Percentiles rank a stretch among this genome's conserved stretches.
Conservation (phyloP, 1,140 invertebrate genomes). For the Gryon sp. region DNA sequence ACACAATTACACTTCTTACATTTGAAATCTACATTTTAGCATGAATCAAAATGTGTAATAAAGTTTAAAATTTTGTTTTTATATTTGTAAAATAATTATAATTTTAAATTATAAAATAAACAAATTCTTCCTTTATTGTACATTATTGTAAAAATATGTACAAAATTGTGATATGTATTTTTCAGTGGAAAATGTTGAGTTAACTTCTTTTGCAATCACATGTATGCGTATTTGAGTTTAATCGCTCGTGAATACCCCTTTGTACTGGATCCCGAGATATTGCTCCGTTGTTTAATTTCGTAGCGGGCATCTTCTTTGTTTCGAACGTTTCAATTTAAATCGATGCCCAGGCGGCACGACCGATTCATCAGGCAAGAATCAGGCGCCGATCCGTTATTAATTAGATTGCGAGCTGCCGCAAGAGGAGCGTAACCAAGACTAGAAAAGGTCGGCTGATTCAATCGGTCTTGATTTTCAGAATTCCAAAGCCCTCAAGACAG, state of each 20-base stretch:
- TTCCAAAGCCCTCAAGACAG: constrained; percentile 45
- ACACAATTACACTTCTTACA: no score
- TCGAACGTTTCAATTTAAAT: constrained; percentile 75
- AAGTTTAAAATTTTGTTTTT: no score
- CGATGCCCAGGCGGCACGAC: constrained; percentile 59
- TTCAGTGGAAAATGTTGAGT: constrained; percentile 2
- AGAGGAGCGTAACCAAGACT: constrained; percentile 53
- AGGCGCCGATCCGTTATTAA: constrained; percentile 78
- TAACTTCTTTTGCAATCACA: constrained; percentile 13
- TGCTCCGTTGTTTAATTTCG: constrained; percentile 74
- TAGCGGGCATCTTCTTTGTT: constrained; percentile 71
- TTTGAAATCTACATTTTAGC: no score
- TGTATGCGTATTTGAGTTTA: constrained; percentile 20
- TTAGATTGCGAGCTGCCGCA: constrained; percentile 71
- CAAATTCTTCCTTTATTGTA: no score
- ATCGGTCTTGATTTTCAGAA: constrained; percentile 70
- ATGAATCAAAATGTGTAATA: no score
- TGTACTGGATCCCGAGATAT: constrained; percentile 71
- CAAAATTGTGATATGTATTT: no score
- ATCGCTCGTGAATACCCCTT: constrained; percentile 72
- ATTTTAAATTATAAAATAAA: no score
- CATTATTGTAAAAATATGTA: no score
- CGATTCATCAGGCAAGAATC: constrained; percentile 62
- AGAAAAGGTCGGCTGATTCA: constrained; percentile 70
- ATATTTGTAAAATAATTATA: no score